Conservation (phyloP, 2,113 vertebrate species). For the Cololabis saira region DNA sequence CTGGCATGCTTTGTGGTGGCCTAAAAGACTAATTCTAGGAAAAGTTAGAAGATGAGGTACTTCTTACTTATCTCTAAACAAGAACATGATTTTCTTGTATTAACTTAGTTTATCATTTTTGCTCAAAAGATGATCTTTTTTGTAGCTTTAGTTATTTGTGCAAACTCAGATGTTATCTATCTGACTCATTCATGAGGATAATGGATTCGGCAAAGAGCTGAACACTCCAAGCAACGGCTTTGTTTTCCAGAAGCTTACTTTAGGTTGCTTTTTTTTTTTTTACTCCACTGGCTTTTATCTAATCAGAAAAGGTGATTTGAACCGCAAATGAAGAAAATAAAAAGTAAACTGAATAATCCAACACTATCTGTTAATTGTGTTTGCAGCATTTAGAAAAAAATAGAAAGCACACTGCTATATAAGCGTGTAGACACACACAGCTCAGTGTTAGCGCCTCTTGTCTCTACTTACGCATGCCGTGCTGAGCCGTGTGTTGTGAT, state of each 20-base stretch:
- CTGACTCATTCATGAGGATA: slow-evolving; percentile 26
- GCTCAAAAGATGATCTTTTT: no score
- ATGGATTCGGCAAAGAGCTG: slow-evolving; percentile 12
- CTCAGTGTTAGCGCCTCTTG: slow-evolving; percentile 50
- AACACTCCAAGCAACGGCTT: slow-evolving; percentile 27
- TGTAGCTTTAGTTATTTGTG: no score
- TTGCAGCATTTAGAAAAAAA: neutral
- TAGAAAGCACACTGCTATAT: neutral
- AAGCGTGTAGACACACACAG: neutral
- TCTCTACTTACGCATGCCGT: slow-evolving; percentile 54
- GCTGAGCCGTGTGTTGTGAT: slow-evolving; percentile 65
- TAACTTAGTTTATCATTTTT: neutral
- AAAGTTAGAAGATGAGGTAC: neutral
- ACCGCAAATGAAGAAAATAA: neutral
- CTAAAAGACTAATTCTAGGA: neutral
- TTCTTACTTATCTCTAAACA: neutral
- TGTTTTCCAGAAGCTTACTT: slow-evolving; percentile 49
- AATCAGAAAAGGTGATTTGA: slow-evolving; percentile 34
- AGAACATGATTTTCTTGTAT: neutral
- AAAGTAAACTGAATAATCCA: no score
- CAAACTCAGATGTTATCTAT: neutral
- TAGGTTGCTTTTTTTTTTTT: slow-evolving; percentile 28
- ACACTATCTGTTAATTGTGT: no score
- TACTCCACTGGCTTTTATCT: neutral
- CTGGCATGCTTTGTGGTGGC: neutral